Percentiles rank a stretch among this genome's conserved stretches.
Conservation (phyloP, 2,888 invertebrate genomes). For the Patella depressa region DNA sequence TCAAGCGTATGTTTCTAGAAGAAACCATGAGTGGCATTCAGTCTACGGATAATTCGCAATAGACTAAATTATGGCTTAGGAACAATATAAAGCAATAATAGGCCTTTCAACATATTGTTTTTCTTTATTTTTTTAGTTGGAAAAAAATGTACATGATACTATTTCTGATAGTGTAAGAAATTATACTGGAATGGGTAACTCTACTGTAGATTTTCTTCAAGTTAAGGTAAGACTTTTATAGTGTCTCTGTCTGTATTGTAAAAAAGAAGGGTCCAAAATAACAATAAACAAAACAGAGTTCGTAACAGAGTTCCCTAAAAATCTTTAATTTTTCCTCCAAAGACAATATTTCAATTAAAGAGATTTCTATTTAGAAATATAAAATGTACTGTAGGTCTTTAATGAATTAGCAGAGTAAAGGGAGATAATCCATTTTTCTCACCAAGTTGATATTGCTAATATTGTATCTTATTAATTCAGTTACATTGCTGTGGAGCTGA, state of each 20-base stretch:
- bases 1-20: no score
- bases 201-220: slow-evolving; percentile 42
- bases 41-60: no score
- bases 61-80: no score
- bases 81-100: no score
- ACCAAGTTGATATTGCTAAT: neutral
- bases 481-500: slow-evolving; percentile 44
- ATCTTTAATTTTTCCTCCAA: no score
- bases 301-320: no score
- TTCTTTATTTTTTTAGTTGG: slow-evolving; percentile 31
- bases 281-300: no score
- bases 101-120: no score
- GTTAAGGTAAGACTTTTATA: slow-evolving; percentile 29
- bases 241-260: neutral
- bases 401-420: neutral
- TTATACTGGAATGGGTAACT: slow-evolving; percentile 33
- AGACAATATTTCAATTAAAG: no score
- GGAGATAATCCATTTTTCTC: neutral
- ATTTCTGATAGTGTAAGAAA: slow-evolving; percentile 32
- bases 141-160: slow-evolving; percentile 27
- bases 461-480: slow-evolving; percentile 25
- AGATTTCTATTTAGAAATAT: no score
- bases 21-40: no score
- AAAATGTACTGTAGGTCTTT: no score
- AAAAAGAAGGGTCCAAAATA: neutral